These are phyloP conservation scores for Phyto melanocephala DNA, from an alignment of 2,888 invertebrate species.

Conservation along the genomic window DNA sequence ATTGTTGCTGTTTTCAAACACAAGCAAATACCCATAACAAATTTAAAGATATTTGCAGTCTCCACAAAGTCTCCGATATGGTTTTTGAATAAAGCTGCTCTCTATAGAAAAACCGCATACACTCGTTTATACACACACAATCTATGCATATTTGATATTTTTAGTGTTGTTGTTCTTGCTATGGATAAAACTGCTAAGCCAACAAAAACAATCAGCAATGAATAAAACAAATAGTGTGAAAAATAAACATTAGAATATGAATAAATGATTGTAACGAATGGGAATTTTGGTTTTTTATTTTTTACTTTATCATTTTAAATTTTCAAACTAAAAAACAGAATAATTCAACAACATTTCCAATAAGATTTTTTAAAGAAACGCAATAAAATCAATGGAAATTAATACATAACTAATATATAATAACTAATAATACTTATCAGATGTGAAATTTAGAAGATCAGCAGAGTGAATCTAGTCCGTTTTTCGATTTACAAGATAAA, in stretches of 20 bases:
- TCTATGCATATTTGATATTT: background rate
- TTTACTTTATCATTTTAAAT: background rate
- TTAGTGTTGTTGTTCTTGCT: slow-evolving; percentile 7
- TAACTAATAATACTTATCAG: too few species aligned
- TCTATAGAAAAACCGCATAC: slow-evolving; percentile 35
- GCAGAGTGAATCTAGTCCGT: too few species aligned
- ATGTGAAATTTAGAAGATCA: too few species aligned
- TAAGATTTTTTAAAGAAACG: too few species aligned
- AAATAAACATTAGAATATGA: slow-evolving; percentile 36
- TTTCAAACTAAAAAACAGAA: too few species aligned
- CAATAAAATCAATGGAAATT: too few species aligned
- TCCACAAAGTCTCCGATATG: slow-evolving; percentile 61
- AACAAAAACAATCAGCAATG: slow-evolving; percentile 11
- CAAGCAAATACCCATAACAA: slow-evolving; percentile 46
- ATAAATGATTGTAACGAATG: slow-evolving; percentile 13
- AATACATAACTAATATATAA: too few species aligned
- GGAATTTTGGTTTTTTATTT: background rate
- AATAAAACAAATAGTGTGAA: slow-evolving; percentile 58
- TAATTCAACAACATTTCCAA: too few species aligned
- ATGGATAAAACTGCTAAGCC: slow-evolving; percentile 5
- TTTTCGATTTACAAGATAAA: too few species aligned
- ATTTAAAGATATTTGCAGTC: slow-evolving; percentile 50
- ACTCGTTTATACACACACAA: background rate
- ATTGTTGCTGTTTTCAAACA: slow-evolving; percentile 1
- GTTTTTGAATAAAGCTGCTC: slow-evolving; percentile 49